phyloP scores from a whole-genome alignment of 2,797 vertebrate genomes.

The Melanotaenia nigrans region DNA sequence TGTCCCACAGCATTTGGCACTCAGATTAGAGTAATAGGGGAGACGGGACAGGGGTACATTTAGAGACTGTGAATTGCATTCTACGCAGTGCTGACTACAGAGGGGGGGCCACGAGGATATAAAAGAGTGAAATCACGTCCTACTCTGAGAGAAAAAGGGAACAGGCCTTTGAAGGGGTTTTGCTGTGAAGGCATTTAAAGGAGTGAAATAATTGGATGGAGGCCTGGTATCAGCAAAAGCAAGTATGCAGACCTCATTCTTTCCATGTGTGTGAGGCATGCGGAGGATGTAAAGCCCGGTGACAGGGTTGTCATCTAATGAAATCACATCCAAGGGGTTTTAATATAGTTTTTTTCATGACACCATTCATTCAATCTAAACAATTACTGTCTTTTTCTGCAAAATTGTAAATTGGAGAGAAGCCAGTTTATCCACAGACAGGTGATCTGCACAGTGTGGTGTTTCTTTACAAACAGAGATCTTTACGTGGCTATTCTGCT shows the following conservation, averaged over 20 bases:
- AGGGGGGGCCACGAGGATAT: conserved; percentile 44
- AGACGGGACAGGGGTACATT: conserved; percentile 44
- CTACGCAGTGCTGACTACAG: conserved; percentile 31
- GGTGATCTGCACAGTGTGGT: conserved; percentile 27
- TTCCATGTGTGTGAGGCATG: conserved; percentile 29
- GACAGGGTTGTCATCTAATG: conserved; percentile 40
- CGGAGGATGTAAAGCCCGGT: conserved; percentile 43
- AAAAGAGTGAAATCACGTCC: conserved; percentile 61
- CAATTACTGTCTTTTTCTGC: conserved; percentile 17
- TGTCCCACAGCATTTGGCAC: conserved; percentile 54
- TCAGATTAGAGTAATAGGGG: conserved; percentile 55
- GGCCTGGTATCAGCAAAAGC: conserved; percentile 63
- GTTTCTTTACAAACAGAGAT: conserved; percentile 64
- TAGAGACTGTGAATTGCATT: conserved; percentile 57
- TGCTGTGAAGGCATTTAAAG: conserved; percentile 67
- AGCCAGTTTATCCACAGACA: conserved; percentile 32
- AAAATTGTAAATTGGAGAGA: conserved; percentile 32
- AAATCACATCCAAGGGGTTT: conserved; percentile 25
- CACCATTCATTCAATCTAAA: conserved; percentile 28
- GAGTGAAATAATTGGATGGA: conserved; percentile 72
- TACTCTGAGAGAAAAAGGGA: conserved; percentile 45
- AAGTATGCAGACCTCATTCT: conserved; percentile 53
- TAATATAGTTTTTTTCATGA: conserved; percentile 26
- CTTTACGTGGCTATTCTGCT: conserved; percentile 42
- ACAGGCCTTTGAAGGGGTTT: conserved; percentile 62